Evolutionary conservation across 2,888 invertebrate species (phyloP), one percentile per base, ranked within the genome.

Genomic region (Steinernema carpocapsae): DNA sequence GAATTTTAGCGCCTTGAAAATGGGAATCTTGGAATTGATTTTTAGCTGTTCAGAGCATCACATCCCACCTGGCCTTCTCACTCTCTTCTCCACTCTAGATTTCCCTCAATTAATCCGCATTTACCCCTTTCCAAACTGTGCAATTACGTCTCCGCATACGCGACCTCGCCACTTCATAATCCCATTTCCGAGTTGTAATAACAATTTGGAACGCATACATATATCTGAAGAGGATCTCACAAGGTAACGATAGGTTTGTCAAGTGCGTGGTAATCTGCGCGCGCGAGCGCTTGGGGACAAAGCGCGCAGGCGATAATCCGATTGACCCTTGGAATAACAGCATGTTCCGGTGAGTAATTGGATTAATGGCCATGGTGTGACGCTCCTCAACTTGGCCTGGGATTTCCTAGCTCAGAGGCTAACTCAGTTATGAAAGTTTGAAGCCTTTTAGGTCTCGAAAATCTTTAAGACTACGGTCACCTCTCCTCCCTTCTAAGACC

Each of bases 281-380:
- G 64, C 64, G 64, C 64, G 32, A 32, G 64, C 64, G 64, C 24
- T 64, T 17, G 64, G 10, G 64, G 64, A 64, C 64, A 64, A 64
- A 64, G 64, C 64, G 64, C 14, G 6, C 32, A 12, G 64, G 64
- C 22, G 32, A 26, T 64, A 64, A 64, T 64, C 64, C 64, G 64
- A 64, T 64, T 64, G 64, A 64, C 64, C 64, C 64, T 37, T 37
- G 64, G 17, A 64, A 64, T 37, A 64, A 64, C 64, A 64, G 64
- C 64, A 64, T 64, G 64, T 64, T 48, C 64, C 64, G 64, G 64
- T 32, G 64, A 64, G 64, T 64, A 64, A 64, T 64, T 64, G 64
- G 64, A 64, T 64, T 64, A 64, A 64, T 64, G 32, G 64, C 64
- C 64, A 22, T 52, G 22, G 26, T 64, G 64, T 29, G 12, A 19